Conservation (phyloP, 2,113 vertebrate genomes). For the Willisornis vidua region DNA sequence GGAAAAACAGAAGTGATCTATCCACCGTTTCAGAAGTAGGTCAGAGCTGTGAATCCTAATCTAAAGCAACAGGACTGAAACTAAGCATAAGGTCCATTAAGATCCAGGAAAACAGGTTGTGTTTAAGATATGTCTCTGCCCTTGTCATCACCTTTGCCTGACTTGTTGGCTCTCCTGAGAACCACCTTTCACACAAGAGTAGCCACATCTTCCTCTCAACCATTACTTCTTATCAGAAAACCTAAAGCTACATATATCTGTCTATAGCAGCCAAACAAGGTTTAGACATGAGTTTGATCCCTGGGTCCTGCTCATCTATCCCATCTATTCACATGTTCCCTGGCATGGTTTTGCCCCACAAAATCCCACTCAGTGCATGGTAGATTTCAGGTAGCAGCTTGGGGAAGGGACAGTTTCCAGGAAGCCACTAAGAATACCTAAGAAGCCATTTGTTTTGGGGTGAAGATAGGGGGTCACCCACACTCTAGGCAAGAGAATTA, state of each 20-base stretch:
- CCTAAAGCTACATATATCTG: not conserved
- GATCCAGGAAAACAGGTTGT: not conserved
- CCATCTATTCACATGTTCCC: not conserved
- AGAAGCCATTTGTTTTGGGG: not conserved
- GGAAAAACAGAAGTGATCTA: not conserved
- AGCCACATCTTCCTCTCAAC: not conserved
- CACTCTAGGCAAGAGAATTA: not conserved
- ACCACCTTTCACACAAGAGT: not conserved
- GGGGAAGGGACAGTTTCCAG: not conserved
- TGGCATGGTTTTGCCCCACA: not conserved
- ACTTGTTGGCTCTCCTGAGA: not conserved
- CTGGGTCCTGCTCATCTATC: not conserved
- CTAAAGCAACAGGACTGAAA: not conserved
- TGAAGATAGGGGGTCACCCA: not conserved
- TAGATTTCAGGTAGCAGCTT: not conserved
- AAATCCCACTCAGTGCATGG: fast-evolving
- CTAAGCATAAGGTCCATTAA: not conserved
- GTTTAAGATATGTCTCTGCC: not conserved
- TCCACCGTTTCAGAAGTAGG: not conserved
- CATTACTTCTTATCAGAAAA: not conserved
- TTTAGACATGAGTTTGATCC: not conserved
- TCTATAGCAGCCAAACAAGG: not conserved
- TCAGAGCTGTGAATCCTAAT: constrained; percentile 26
- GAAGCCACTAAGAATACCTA: not conserved
- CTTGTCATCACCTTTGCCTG: constrained; percentile 7